These are phyloP conservation scores for Phacellophora camtschatica DNA, from an alignment of 30 jellyfish, hydroid and myxozoan genomes.

Conservation along the genomic window DNA sequence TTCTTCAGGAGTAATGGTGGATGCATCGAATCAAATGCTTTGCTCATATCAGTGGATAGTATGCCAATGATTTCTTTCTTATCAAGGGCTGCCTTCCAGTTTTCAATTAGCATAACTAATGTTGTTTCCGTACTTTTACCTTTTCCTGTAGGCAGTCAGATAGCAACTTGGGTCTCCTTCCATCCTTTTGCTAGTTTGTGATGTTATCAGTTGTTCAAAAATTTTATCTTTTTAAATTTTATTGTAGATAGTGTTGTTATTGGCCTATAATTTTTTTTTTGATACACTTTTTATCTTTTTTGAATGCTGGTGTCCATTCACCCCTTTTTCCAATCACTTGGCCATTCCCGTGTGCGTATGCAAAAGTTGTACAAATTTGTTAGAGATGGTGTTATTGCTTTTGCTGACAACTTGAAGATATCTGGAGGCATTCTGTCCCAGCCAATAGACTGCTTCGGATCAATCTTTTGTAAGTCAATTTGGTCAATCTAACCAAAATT, in stretches of 20 bases:
- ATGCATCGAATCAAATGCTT: slow-evolving; percentile 42
- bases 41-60: slow-evolving; percentile 18
- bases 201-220: slow-evolving; percentile 1
- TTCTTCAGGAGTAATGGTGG: slow-evolving; percentile 16
- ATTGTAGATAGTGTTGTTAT: slow-evolving; percentile 16
- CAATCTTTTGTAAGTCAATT: too few species aligned
- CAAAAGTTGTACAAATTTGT: slow-evolving; percentile 5
- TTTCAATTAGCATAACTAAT: not conserved
- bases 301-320: slow-evolving; percentile 12
- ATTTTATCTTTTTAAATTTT: too few species aligned
- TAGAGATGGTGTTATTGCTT: too few species aligned
- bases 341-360: slow-evolving; percentile 10
- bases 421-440: too few species aligned
- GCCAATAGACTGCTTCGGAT: too few species aligned
- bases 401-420: too few species aligned
- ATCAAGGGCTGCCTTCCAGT: slow-evolving; percentile 18
- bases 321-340: slow-evolving; percentile 20
- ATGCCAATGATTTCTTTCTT: not conserved
- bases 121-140: slow-evolving; percentile 21
- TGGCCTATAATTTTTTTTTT: slow-evolving; percentile 23
- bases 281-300: not conserved
- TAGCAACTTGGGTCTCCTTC: slow-evolving; percentile 9
- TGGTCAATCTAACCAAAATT: too few species aligned
- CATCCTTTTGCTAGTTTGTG: slow-evolving; percentile 2
- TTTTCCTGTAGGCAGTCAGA: slow-evolving; percentile 27